Evolutionary conservation across 2,888 invertebrate genomes (phyloP), one percentile per base, ranked within the genome.

Genomic region (Heliconius cydno): DNA sequence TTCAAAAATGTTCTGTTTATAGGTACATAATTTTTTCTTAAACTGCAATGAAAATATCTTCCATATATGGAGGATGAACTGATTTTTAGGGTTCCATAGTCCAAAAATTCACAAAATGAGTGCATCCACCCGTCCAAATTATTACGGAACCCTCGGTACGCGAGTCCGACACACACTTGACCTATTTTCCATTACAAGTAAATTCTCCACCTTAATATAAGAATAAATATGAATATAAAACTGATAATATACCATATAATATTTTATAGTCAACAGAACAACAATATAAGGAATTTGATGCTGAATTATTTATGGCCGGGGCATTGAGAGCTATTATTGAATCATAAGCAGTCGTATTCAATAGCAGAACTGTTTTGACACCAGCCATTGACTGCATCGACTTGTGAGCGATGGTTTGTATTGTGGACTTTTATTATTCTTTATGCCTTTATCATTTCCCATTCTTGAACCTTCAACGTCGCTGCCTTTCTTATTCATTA

Each of bases 311-410:
- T 82, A 83, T 83, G 82, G 81, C 57, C 80, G 81, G 34, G 81
- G 81, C 73, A 82, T 80, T 82, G 82, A 83, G 80, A 82, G 83
- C 83, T 83, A 85, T 87, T 92, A 91, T 91, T 93, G 92, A 94
- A 93, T 93, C 92, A 93, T 94, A 91, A 91, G 91, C 88, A 91
- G 89, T 88, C 83, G 87, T 86, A 87, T 87, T 93, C 91, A 94
- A 93, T 92, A 90, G 85, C 87, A 78, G 78, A 79, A 88, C 88
- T 87, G 89, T 92, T 92, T 90, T 92, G 94, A 93, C 93, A 92
- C 91, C 90, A 87, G 89, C 90, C 88, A 94, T 94, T 94, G 93
- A 92, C 91, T 92, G 92, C 92, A 92, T 91, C 90, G 88, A 91
- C 90, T 92, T 90, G 88, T 94, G 94, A 95, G 87, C 90, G 94